Evolutionary conservation across 2,888 invertebrate genomes (phyloP).

Genomic region (Orchesellides sinensis): DNA sequence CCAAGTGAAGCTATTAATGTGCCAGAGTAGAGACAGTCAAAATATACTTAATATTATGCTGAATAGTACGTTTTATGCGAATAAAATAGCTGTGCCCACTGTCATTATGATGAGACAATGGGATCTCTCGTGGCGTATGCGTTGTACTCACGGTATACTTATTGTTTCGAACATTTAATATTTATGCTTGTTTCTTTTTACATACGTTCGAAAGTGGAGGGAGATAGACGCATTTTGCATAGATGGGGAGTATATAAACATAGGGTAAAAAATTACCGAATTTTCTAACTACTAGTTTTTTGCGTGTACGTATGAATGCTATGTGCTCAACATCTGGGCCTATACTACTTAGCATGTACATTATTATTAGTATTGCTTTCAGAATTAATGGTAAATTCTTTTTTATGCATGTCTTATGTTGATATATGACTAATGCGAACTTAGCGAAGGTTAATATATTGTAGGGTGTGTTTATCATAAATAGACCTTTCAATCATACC

Average conservation of each 20-base stretch:
- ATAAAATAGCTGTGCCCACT: conserved; percentile 26
- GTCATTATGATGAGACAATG: conserved; percentile 55
- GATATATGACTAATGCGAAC: too few relatives aligned
- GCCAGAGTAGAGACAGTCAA: conserved; percentile 32
- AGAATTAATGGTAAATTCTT: too few relatives aligned
- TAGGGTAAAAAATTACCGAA: conserved; percentile 7
- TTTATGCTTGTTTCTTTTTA: too few relatives aligned
- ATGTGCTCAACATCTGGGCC: conserved; percentile 9
- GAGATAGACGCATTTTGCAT: conserved; percentile 8
- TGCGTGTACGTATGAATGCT: conserved; percentile 29
- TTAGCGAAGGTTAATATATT: not conserved
- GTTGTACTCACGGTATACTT: not conserved
- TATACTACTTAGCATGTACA: too few relatives aligned
- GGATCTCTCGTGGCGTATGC: conserved; percentile 7
- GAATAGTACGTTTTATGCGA: conserved; percentile 10
- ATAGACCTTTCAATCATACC: conserved; percentile 29
- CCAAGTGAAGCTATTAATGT: conserved; percentile 38
- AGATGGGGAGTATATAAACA: conserved; percentile 9
- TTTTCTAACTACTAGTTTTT: conserved; percentile 10
- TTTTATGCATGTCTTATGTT: too few relatives aligned
- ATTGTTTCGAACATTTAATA: too few relatives aligned
- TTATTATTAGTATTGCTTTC: too few relatives aligned
- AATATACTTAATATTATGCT: conserved; percentile 48
- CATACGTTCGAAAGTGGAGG: not conserved
- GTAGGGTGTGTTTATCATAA: conserved; percentile 41